A percentile compares a stretch with the other conserved stretches of the same genome.
Conservation (phyloP, 2,113 vertebrate genomes). For the Amblyopsis rosae region DNA sequence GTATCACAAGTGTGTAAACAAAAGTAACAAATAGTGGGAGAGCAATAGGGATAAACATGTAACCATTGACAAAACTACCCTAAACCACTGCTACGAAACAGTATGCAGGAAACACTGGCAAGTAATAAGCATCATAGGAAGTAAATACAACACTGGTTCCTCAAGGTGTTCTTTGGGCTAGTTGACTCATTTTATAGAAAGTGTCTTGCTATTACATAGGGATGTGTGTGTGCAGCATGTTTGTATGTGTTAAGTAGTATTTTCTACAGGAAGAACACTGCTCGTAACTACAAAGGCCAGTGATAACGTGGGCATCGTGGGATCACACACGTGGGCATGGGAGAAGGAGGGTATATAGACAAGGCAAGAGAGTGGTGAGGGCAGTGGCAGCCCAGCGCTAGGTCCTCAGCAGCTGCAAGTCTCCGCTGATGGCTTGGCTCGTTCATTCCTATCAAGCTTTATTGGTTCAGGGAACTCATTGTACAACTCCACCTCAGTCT, state of each 20-base stretch:
- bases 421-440: slow-evolving; percentile 86
- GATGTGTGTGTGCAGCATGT: slow-evolving; percentile 61
- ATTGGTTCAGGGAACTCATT: slow-evolving; percentile 96
- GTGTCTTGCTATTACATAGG: slow-evolving; percentile 54
- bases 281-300: slow-evolving; percentile 44
- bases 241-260: slow-evolving; percentile 44
- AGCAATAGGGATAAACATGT: slow-evolving; percentile 38
- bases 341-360: slow-evolving; percentile 66
- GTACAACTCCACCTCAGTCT: slow-evolving; percentile 96
- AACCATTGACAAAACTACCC: slow-evolving; percentile 43
- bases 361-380: slow-evolving; percentile 67
- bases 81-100: slow-evolving; percentile 28
- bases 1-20: slow-evolving; percentile 26
- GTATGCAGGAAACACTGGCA: slow-evolving; percentile 39
- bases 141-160: slow-evolving; percentile 51
- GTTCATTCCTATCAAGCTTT: slow-evolving; percentile 93
- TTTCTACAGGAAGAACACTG: slow-evolving; percentile 60
- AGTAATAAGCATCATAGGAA: slow-evolving; percentile 48
- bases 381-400: slow-evolving; percentile 45
- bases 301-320: slow-evolving; percentile 42
- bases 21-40: slow-evolving; percentile 14
- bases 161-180: slow-evolving; percentile 65
- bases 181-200: slow-evolving; percentile 56
- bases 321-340: slow-evolving; percentile 75
- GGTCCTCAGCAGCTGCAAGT: slow-evolving; percentile 93